A percentile compares a stretch with the other conserved stretches of the same genome.
Evolutionary conservation across 2,797 vertebrate species (phyloP).

Genomic region (Gallinago stenura): DNA sequence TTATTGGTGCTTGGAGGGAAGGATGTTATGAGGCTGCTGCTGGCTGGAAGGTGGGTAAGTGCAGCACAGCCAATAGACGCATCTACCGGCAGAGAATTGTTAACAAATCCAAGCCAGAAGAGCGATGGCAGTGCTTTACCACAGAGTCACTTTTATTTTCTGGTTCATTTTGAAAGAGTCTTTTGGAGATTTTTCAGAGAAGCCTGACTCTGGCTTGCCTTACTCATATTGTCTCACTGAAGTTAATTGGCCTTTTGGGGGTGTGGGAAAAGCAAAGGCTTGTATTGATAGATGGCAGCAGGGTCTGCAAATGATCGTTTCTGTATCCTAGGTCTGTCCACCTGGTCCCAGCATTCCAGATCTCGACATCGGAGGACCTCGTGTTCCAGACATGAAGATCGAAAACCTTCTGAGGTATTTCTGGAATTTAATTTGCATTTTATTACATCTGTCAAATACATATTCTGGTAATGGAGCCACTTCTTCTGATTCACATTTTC

Average conservation of each 20-base stretch:
- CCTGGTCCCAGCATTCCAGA: slow-evolving; percentile 93
- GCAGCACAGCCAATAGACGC: background rate
- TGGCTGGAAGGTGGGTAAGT: background rate
- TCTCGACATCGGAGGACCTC: slow-evolving; percentile 85
- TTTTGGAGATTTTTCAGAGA: background rate
- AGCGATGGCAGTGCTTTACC: background rate
- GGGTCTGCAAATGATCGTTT: slow-evolving; percentile 3
- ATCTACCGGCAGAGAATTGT: background rate
- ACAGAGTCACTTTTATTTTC: background rate
- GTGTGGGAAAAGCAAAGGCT: background rate
- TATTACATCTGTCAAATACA: background rate
- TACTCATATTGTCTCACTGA: background rate
- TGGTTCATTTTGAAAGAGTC: background rate
- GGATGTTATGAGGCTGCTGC: background rate
- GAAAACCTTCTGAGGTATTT: slow-evolving; percentile 94
- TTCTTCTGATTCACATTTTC: slow-evolving; percentile 16
- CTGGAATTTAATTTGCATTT: background rate
- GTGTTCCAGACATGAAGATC: slow-evolving; percentile 84
- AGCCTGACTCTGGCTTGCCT: background rate
- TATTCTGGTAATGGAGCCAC: background rate
- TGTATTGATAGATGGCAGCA: background rate
- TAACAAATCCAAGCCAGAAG: background rate
- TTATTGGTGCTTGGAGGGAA: background rate
- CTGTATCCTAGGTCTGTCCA: slow-evolving; percentile 87
- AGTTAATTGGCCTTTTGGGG: background rate